A percentile compares a stretch with the other conserved stretches of the same genome.
phyloP scores from a whole-genome alignment of 1,140 invertebrate genomes.

The Cydia strobilella region DNA sequence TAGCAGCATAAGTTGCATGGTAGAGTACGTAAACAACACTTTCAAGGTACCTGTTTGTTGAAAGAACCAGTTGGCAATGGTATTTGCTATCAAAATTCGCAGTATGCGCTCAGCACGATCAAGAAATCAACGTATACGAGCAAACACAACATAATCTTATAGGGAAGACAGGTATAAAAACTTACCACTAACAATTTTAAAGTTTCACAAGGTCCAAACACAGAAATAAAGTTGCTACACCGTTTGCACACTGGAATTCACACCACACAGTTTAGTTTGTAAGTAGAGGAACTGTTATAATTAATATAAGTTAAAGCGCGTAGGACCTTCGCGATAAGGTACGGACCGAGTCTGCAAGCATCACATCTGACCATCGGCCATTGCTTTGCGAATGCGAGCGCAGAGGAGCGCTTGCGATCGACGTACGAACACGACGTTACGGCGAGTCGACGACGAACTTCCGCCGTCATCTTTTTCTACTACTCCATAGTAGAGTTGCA shows the following conservation, averaged over 20 bases:
- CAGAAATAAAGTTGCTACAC: conserved; percentile 26
- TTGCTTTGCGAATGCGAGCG: conserved; percentile 10
- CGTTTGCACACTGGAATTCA: conserved; percentile 11
- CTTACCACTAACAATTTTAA: conserved; percentile 70
- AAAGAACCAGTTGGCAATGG: conserved; percentile 10
- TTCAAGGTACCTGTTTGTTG: neutral
- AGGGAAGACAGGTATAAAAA: conserved; percentile 39
- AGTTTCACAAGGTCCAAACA: conserved; percentile 25
- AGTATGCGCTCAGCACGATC: neutral
- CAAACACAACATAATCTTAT: conserved; percentile 17
- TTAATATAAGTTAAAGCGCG: neutral
- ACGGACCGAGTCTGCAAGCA: conserved; percentile 6
- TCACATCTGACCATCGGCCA: conserved; percentile 30
- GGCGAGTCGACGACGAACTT: conserved; percentile 24
- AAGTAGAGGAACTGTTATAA: neutral
- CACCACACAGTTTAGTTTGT: conserved; percentile 19
- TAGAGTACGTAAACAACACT: conserved; percentile 28
- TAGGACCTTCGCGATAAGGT: neutral
- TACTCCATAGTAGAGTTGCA: neutral
- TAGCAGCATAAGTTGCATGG: conserved; percentile 12
- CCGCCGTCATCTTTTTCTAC: conserved; percentile 31
- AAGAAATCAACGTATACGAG: neutral
- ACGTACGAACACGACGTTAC: conserved; percentile 18
- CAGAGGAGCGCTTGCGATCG: conserved; percentile 11
- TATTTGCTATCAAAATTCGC: conserved; percentile 1